A percentile compares a stretch with the other conserved stretches of the same genome.
These are phyloP conservation scores for Acyrthosiphon pisum DNA, from an alignment of 1,140 invertebrate genomes.

Conservation along the genomic window DNA sequence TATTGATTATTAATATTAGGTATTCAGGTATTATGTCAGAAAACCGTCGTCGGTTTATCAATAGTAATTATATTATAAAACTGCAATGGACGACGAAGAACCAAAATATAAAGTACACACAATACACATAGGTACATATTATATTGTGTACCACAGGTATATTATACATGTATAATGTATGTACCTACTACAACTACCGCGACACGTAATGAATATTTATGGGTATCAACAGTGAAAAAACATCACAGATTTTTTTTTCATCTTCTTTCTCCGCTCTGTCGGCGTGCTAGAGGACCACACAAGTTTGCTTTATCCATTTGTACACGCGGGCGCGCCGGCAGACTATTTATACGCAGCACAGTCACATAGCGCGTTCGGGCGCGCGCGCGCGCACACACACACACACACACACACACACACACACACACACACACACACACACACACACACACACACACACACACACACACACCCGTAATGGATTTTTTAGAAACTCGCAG, in stretches of 20 bases:
- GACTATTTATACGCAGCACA: constrained; percentile 29
- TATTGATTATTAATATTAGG: neutral
- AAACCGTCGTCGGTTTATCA: neutral
- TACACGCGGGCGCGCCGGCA: constrained; percentile 12
- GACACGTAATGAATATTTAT: constrained; percentile 30
- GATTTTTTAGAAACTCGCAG: constrained; percentile 44
- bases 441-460: neutral
- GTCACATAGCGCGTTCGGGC: neutral
- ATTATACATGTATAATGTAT: neutral
- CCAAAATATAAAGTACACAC: neutral
- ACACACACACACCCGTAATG: neutral
- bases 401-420: neutral
- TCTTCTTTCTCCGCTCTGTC: neutral
- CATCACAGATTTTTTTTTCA: neutral
- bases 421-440: neutral
- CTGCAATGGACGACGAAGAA: neutral
- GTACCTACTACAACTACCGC: neutral
- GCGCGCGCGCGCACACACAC: neutral
- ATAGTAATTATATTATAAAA: neutral
- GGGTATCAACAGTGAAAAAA: neutral
- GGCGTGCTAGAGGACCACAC: neutral
- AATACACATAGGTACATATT: neutral
- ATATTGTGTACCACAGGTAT: neutral
- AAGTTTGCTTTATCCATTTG: neutral
- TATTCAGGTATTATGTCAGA: neutral